Base-by-base conservation (phyloP, 2,797 vertebrate species). In the Pseudocheirus occidentalis region DNA sequence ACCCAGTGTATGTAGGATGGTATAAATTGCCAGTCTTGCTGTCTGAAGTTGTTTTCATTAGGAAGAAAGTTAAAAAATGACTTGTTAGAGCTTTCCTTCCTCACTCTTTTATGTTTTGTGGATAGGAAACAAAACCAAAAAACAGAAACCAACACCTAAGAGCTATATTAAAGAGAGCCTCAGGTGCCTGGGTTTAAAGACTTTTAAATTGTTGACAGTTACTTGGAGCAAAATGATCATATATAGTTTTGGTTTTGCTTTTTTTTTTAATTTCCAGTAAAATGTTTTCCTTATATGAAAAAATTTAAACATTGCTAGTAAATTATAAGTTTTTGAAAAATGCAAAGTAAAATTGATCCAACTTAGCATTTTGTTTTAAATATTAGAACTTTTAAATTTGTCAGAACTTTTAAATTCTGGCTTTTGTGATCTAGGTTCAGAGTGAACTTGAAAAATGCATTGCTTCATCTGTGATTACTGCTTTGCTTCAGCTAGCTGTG, bases 331-430 rank as follows among this genome's bases (percentile, higher is more conserved):
- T 87, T 81, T 87, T 46, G 40, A 50, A 46, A 27, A 87, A 87
- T 12, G 96, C 57, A 90, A 96, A 90, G 56, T 94, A 91, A 96
- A 94, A 95, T 57, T 91, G 34, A 94, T 14, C 81, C 29, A 55
- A 92, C 40, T 46, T 81, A 92, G 28, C 7, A 91, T 55, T 46
- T 95, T 95, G 91, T 93, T 13, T 31, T 90, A n/a, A 94, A 94
- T 93, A 58, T 92, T 94, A 95, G 91, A 92, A 58, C 14, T 14
- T 34, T 9, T 55, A 66, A 54, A 73, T 55, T 92, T 87, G 13
- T 57, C 55, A 92, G 91, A 94, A 96, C 96, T 93, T 95, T 94
- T 54, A 97, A 95, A 93, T 94, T 31, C 24, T 91, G 55, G 27
- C 29, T 91, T 96, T 12, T 62, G 54, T 89, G 95, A 90, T 91